phyloP scores from a whole-genome alignment of 2,113 vertebrate genomes.

The Promerops cafer region DNA sequence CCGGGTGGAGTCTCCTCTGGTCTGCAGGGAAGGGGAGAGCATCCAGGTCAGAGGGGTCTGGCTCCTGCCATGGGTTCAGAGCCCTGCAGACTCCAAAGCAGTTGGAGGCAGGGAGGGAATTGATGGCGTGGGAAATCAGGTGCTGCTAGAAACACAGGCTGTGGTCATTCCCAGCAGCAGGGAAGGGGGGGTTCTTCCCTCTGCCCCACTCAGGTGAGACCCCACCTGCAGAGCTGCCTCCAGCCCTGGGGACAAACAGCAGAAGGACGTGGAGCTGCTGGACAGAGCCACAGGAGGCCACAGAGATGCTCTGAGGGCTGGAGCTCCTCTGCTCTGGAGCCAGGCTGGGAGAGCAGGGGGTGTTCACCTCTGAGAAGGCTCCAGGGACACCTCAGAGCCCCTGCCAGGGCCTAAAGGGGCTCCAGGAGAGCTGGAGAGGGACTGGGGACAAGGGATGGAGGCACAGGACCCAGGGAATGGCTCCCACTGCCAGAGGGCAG shows the following conservation, averaged over 20 bases:
- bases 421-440: neutral
- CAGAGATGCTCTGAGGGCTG: rapidly evolving
- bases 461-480: neutral
- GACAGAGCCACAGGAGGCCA: neutral
- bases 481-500: neutral
- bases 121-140: neutral
- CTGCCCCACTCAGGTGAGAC: neutral
- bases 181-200: neutral
- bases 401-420: neutral
- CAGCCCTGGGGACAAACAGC: neutral
- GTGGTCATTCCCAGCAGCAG: neutral
- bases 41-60: slow-evolving; percentile 72
- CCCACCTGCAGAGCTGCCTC: neutral
- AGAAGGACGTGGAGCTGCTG: neutral
- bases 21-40: slow-evolving; percentile 82
- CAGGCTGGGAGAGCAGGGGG: neutral
- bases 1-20: slow-evolving; percentile 70
- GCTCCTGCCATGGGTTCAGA: neutral
- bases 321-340: neutral
- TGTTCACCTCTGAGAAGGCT: neutral
- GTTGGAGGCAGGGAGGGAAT: neutral
- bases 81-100: neutral
- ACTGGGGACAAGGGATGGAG: neutral
- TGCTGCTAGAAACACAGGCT: neutral
- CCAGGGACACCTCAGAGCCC: neutral